phyloP scores from a whole-genome alignment of 2,797 vertebrate genomes.

The Gymnocypris eckloni region DNA sequence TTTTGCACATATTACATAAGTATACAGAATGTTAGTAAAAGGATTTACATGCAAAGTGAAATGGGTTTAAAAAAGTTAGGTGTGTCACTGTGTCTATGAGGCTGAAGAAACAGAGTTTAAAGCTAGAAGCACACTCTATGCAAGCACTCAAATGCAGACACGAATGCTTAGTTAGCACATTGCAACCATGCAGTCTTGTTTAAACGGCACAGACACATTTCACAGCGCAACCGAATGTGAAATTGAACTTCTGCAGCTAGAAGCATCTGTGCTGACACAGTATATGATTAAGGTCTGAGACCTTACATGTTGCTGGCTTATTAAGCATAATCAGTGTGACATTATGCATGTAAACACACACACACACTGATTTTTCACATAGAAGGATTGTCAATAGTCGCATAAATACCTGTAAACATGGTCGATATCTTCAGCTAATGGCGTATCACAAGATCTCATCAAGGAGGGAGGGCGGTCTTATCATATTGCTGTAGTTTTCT shows the following conservation, averaged over 20 bases:
- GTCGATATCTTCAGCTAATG: conserved; percentile 18
- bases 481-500: not conserved
- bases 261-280: conserved; percentile 6
- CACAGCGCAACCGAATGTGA: conserved; percentile 15
- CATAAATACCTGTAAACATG: conserved; percentile 42
- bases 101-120: not conserved
- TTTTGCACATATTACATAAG: not conserved
- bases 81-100: not conserved
- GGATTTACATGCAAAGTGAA: not conserved
- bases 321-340: conserved; percentile 33
- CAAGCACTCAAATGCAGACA: not conserved
- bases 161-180: conserved; percentile 13
- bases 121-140: not conserved
- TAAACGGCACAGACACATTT: conserved; percentile 17
- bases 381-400: conserved; percentile 41
- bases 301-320: conserved; percentile 18
- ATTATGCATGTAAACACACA: conserved; percentile 16
- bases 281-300: not conserved
- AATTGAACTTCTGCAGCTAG: conserved; percentile 17
- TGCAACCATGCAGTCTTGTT: conserved; percentile 12
- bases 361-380: not conserved
- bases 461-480: not conserved
- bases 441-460: conserved; percentile 12
- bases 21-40: not conserved
- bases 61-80: not conserved